Evolutionary conservation across 92 coral and sea anemone genomes (phyloP), one percentile per base, ranked within the genome.

Genomic region (Blastomussa wellsi): DNA sequence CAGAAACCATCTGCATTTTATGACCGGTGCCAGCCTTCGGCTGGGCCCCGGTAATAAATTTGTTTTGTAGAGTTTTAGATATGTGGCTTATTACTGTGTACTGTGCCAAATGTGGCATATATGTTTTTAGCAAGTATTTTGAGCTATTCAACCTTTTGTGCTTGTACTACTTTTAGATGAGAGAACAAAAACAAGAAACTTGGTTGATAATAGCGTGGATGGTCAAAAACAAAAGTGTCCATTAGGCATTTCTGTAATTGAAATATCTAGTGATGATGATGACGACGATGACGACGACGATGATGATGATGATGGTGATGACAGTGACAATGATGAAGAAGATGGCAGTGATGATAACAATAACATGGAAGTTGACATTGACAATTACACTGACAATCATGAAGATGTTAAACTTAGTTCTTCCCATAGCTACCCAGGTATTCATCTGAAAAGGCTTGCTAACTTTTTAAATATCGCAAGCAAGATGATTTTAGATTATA

Each of bases 231-330:
- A 65, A 19, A 65, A 42, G 42, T 2, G 29, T 44, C 44, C 8
- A 10, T 31, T 31, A 31, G 51, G 72, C 55, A 37, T 14, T 29
- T 82, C 82, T 32, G n/a, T 87, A 0, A 81, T 87, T 60, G 69
- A 53, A 77, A 87, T 87, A 32, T 87, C 86, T 0, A 79, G 76
- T 38, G 81, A 81, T 73, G 66, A 86, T 72, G 84, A 66, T 69
- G 77, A 59, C 36, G 82, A 59, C 22, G 14, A 74, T 72, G 74
- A 38, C 20, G 29, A 15, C 2, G 32, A 5, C 35, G 53, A n/a
- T n/a, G n/a, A n/a, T n/a, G n/a, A n/a, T n/a, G n/a, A n/a, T n/a
- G n/a, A n/a, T n/a, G n/a, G n/a, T n/a, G n/a, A n/a, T n/a, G n/a
- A n/a, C n/a, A n/a, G n/a, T n/a, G n/a, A n/a, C n/a, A n/a, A n/a